Conservation (phyloP, 2,888 invertebrate genomes). For the Troglohyphantes excavatus region DNA sequence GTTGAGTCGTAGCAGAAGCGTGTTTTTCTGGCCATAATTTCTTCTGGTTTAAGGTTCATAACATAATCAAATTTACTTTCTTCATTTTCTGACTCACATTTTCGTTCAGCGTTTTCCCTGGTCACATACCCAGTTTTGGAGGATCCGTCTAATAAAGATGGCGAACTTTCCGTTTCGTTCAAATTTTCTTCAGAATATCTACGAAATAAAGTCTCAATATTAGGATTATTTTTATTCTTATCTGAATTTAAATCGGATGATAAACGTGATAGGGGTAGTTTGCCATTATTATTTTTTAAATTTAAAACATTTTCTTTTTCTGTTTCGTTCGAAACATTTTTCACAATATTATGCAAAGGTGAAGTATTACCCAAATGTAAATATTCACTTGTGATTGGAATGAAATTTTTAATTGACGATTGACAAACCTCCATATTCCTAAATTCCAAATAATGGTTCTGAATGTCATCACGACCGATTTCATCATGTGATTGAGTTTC, state of each 20-base stretch:
- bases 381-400: not conserved
- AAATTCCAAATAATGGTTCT: not conserved
- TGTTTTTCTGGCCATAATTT: not conserved
- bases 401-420: not conserved
- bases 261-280: not conserved
- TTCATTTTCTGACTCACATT: not conserved
- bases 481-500: not conserved
- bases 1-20: not conserved
- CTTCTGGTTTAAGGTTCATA: conserved; percentile 10
- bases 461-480: not conserved
- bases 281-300: not conserved
- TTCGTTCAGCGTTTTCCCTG: not conserved
- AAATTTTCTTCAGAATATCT: not conserved
- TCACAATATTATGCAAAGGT: not conserved
- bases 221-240: not conserved
- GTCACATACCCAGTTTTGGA: not conserved
- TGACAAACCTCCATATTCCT: not conserved
- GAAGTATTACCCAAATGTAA: not conserved
- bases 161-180: not conserved
- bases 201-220: not conserved
- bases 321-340: not conserved
- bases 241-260: not conserved
- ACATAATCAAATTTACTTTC: conserved; percentile 45
- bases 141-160: conserved; percentile 12
- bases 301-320: no score